phyloP scores from a whole-genome alignment of 2,113 vertebrate species.

The Lipophrys pholis region DNA sequence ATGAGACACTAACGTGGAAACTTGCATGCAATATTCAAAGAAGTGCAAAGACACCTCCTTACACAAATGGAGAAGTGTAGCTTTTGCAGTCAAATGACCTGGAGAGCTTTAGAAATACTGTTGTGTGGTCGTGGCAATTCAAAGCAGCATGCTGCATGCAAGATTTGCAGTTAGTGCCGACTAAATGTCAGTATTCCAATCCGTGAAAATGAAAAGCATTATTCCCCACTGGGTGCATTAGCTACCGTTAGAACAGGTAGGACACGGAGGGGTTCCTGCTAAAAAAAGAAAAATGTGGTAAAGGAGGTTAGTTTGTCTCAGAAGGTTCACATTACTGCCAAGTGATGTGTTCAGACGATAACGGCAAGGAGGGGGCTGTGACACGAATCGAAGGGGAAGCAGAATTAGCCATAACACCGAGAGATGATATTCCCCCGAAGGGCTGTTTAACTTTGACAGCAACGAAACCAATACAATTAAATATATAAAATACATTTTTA shows the following conservation, averaged over 20 bases:
- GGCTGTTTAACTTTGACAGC: constrained; percentile 8
- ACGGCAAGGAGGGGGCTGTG: neutral
- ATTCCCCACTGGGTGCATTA: no score
- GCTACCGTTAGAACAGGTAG: no score
- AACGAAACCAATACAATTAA: neutral
- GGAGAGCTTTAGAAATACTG: constrained; percentile 19
- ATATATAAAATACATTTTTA: neutral
- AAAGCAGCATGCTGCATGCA: constrained; percentile 6
- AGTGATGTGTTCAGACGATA: neutral
- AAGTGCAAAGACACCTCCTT: constrained; percentile 11
- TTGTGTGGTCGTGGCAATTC: neutral
- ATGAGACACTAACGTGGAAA: constrained; percentile 40
- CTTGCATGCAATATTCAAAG: constrained; percentile 10
- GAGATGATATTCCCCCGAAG: neutral
- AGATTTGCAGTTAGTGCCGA: neutral
- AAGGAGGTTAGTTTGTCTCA: no score
- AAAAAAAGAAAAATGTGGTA: no score
- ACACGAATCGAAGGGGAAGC: neutral
- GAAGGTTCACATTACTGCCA: neutral
- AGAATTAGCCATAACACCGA: neutral
- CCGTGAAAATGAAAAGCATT: no score
- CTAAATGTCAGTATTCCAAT: no score
- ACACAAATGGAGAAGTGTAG: constrained; percentile 33
- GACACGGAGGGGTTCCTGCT: no score
- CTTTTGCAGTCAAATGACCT: constrained; percentile 9